These are phyloP conservation scores for Listronotus oregonensis DNA, from an alignment of 1,140 invertebrate species.

Conservation along the genomic window DNA sequence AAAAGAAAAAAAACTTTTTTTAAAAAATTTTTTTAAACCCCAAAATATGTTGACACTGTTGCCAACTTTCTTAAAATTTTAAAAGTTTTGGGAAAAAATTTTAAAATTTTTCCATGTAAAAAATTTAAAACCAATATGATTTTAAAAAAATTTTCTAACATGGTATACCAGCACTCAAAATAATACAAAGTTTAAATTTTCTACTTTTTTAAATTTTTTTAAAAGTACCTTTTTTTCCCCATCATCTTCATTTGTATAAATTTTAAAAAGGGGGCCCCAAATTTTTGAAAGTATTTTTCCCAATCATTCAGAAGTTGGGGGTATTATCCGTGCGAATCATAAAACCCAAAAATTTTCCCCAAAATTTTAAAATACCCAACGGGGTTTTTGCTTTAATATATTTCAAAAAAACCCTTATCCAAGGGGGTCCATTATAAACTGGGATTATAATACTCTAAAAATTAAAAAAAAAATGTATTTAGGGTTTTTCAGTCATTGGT, in stretches of 20 bases:
- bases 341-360: constrained; percentile 70
- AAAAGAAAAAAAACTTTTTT: neutral
- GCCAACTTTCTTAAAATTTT: no score
- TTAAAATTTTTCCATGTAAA: no score
- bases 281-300: constrained; percentile 57
- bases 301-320: constrained; percentile 60
- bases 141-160: no score
- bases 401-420: constrained; percentile 71
- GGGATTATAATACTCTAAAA: constrained; percentile 69
- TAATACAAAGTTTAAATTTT: no score
- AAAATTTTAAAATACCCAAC: constrained; percentile 56
- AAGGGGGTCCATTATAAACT: constrained; percentile 68
- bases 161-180: no score
- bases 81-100: no score
- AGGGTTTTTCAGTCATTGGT: no score
- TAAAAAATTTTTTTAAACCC: no score
- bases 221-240: constrained; percentile 61
- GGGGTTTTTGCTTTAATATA: constrained; percentile 65
- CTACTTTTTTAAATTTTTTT: no score
- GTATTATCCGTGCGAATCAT: constrained; percentile 69
- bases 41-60: no score
- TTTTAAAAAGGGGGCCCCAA: constrained; percentile 57
- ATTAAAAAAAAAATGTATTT: neutral
- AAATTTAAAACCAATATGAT: no score
- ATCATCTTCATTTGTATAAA: constrained; percentile 53